phyloP scores from a whole-genome alignment of 2,113 vertebrate species.

The Arothron firmamentum region DNA sequence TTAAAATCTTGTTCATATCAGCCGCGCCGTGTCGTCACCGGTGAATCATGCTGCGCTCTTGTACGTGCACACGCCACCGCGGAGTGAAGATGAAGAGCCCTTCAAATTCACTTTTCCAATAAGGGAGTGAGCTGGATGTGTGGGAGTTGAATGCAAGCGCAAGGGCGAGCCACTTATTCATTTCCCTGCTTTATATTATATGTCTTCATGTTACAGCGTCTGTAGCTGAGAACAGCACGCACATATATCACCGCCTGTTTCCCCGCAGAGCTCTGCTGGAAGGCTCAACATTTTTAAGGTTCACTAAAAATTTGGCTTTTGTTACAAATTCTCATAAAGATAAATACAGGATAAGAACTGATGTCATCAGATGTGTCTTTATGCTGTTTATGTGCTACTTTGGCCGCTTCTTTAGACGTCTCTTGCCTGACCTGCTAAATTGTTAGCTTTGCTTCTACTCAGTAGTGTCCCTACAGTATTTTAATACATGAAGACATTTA shows the following conservation, averaged over 20 bases:
- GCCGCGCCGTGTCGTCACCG: constrained; percentile 35
- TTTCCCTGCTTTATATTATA: constrained; percentile 30
- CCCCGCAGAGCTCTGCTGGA: no score
- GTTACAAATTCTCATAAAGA: no score
- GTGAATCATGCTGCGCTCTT: constrained; percentile 39
- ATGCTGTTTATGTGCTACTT: no score
- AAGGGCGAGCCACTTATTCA: constrained; percentile 1
- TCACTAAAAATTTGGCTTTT: no score
- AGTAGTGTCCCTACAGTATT: no score
- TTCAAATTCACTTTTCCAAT: constrained; percentile 48
- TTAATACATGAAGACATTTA: no score
- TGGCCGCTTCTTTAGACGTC: no score
- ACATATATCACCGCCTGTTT: background rate
- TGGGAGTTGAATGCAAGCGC: constrained; percentile 37
- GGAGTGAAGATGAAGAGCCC: constrained; percentile 51
- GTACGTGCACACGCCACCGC: constrained; percentile 35
- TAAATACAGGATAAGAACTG: no score
- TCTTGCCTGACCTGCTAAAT: no score
- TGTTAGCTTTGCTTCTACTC: no score
- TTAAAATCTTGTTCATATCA: constrained; percentile 61
- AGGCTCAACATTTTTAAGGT: no score
- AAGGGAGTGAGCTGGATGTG: constrained; percentile 35
- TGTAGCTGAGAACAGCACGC: constrained; percentile 1
- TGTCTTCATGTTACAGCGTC: constrained; percentile 21
- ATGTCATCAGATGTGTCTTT: no score